Evolutionary conservation across 1,140 invertebrate species (phyloP).

Genomic region (Apolygus lucorum): DNA sequence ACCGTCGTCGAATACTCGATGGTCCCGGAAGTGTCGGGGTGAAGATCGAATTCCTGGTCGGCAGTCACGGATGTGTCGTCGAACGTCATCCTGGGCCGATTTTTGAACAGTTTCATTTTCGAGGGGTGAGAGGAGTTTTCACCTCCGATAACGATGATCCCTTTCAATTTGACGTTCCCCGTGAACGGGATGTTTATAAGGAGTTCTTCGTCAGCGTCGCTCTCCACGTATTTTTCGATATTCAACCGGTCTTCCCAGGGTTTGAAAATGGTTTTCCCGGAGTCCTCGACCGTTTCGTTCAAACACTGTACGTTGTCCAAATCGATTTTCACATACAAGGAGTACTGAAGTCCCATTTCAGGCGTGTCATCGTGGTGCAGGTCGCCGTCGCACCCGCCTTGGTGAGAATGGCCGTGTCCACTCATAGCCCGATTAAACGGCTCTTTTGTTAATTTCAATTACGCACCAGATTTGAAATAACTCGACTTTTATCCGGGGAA

Average conservation of each 20-base stretch:
- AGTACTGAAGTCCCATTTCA: conserved; percentile 77
- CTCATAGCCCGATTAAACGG: too few relatives aligned
- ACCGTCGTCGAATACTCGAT: conserved; percentile 83
- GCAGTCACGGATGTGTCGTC: conserved; percentile 63
- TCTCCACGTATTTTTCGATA: conserved; percentile 79
- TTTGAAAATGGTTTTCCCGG: conserved; percentile 83
- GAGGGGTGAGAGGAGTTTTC: conserved; percentile 74
- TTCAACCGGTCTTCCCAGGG: conserved; percentile 80
- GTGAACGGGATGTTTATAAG: conserved; percentile 95
- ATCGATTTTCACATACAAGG: conserved; percentile 83
- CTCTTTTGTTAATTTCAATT: too few relatives aligned
- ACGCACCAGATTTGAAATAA: too few relatives aligned
- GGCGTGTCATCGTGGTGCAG: conserved; percentile 50
- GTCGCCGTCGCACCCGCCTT: conserved; percentile 33
- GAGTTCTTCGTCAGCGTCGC: conserved; percentile 88
- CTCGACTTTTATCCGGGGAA: too few relatives aligned
- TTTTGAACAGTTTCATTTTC: conserved; percentile 85
- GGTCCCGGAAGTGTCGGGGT: conserved; percentile 63
- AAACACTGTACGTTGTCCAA: conserved; percentile 79
- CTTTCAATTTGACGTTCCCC: conserved; percentile 89
- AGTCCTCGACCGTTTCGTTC: conserved; percentile 76
- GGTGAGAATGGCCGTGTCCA: conserved; percentile 25
- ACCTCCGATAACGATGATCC: conserved; percentile 80
- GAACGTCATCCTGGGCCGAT: conserved; percentile 86
- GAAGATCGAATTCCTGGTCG: conserved; percentile 88